Conservation (phyloP, 2,113 vertebrate species). For the Patagioenas fasciata region DNA sequence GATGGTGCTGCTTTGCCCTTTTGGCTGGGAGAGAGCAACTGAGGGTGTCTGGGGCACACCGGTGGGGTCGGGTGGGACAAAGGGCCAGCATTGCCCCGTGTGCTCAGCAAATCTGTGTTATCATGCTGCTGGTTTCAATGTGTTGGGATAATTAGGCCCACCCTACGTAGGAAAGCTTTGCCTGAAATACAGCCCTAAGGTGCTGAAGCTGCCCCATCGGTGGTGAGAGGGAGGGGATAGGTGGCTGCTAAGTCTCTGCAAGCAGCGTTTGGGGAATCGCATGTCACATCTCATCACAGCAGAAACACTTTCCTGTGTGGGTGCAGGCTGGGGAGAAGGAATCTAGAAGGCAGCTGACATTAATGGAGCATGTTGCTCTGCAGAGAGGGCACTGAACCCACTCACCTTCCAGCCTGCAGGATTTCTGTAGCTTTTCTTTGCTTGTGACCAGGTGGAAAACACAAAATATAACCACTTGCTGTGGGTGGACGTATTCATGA, state of each 20-base stretch:
- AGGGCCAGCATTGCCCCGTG: background rate
- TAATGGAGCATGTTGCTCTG: background rate
- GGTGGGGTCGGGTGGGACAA: background rate
- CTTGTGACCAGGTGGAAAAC: background rate
- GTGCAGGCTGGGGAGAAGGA: background rate
- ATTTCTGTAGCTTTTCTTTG: background rate
- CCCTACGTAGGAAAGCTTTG: accelerated
- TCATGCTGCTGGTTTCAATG: accelerated
- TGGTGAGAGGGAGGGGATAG: background rate
- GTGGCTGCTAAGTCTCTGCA: background rate
- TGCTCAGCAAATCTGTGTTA: background rate
- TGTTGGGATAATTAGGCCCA: background rate
- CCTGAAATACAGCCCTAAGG: background rate
- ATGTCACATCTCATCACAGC: background rate
- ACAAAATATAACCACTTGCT: background rate
- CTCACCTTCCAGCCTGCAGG: background rate
- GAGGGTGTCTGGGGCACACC: background rate
- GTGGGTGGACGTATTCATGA: background rate
- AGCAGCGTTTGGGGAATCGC: background rate
- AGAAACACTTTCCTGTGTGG: background rate
- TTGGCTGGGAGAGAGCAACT: background rate
- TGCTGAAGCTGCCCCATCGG: background rate
- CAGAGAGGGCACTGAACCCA: background rate
- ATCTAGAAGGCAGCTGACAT: background rate
- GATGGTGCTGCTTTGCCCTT: background rate